A percentile compares a stretch with the other conserved stretches of the same genome.
phyloP scores from a whole-genome alignment of 1,140 invertebrate species.

The Proales similis region DNA sequence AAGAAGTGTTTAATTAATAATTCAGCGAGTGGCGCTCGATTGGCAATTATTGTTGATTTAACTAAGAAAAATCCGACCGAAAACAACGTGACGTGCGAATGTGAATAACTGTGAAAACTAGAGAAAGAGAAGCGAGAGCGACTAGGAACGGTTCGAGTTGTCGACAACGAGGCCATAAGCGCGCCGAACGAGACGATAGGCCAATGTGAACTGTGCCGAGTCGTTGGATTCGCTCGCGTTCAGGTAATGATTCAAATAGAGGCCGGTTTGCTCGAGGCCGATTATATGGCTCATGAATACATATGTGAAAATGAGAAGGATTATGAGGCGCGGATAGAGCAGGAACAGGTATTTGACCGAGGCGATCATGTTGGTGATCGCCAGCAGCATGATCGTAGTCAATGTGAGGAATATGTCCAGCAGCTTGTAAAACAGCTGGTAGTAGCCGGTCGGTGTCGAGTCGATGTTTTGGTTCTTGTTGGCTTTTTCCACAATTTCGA shows the following conservation, averaged over 20 bases:
- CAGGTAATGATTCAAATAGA: slow-evolving; percentile 1
- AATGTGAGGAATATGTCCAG: slow-evolving; percentile 24
- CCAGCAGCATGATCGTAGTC: slow-evolving; percentile 3
- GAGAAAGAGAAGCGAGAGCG: too few relatives aligned
- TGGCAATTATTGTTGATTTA: too few relatives aligned
- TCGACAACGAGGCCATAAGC: too few relatives aligned
- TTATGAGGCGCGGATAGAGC: slow-evolving; percentile 27
- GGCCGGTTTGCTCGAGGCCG: background rate
- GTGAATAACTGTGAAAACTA: too few relatives aligned
- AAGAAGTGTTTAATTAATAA: too few relatives aligned
- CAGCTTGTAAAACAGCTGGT: slow-evolving; percentile 23
- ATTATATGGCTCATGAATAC: slow-evolving; percentile 15
- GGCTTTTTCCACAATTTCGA: slow-evolving; percentile 27
- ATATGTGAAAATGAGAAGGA: slow-evolving; percentile 14
- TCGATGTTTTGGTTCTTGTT: slow-evolving; percentile 23
- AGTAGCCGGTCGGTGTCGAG: slow-evolving; percentile 2
- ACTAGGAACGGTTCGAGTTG: too few relatives aligned
- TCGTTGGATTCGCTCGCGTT: too few relatives aligned
- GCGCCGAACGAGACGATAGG: too few relatives aligned
- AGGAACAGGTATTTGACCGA: slow-evolving; percentile 33
- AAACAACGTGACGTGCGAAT: too few relatives aligned
- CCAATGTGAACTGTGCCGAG: too few relatives aligned
- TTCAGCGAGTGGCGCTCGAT: too few relatives aligned
- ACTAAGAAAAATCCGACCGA: too few relatives aligned
- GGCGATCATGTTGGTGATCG: slow-evolving; percentile 12